Evolutionary conservation across 2,113 vertebrate species (phyloP).

Genomic region (Tetrax tetrax): DNA sequence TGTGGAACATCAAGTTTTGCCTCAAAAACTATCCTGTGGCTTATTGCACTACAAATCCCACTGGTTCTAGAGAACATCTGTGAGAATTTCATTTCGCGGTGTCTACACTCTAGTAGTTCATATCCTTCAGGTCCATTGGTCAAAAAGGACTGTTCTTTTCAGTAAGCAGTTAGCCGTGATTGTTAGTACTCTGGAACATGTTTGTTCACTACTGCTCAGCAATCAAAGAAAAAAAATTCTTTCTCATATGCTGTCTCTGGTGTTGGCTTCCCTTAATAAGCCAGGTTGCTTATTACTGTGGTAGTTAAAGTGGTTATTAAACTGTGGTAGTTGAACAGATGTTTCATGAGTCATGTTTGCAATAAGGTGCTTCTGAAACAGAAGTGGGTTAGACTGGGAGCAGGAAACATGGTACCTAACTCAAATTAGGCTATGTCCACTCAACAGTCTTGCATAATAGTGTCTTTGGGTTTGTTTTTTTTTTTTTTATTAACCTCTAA

Average conservation of each 20-base stretch:
- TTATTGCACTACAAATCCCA: neutral
- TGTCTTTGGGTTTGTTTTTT: accelerated
- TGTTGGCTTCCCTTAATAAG: neutral
- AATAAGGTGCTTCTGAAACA: neutral
- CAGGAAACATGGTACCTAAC: neutral
- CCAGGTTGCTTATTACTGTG: no score
- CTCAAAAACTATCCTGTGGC: neutral
- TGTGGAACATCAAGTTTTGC: neutral
- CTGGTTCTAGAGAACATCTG: neutral
- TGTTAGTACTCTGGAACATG: neutral
- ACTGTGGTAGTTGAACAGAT: neutral
- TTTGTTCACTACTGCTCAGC: neutral
- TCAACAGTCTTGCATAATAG: neutral
- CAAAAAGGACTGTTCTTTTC: neutral
- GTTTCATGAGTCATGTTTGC: neutral
- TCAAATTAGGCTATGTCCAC: neutral
- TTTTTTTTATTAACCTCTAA: neutral
- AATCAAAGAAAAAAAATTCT: neutral
- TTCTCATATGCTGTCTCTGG: neutral
- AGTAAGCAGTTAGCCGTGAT: neutral
- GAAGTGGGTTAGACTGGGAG: neutral
- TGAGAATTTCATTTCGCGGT: neutral
- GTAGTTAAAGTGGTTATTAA: no score
- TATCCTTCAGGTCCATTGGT: neutral
- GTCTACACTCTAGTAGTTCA: neutral